These are phyloP conservation scores for Scaptomyza tumidula DNA, from an alignment of 2,888 invertebrate genomes.

Conservation along the genomic window DNA sequence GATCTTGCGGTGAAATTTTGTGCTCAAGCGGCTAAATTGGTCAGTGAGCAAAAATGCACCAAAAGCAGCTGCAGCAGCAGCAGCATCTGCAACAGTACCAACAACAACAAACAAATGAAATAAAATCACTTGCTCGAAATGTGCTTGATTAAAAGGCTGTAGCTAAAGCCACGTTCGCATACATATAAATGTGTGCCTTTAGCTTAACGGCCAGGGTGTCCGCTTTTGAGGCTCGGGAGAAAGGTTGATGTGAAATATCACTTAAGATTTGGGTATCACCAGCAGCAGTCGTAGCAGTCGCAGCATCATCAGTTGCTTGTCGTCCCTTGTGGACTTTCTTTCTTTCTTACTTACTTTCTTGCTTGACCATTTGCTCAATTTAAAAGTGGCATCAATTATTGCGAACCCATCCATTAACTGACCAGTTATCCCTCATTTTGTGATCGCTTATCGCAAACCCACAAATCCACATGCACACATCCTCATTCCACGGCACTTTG, in stretches of 20 bases:
- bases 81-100: conserved; percentile 19
- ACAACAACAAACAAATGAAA: conserved; percentile 46
- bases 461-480: conserved; percentile 53
- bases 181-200: conserved; percentile 5
- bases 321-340: conserved; percentile 69
- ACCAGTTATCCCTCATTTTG: conserved; percentile 77
- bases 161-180: conserved; percentile 47
- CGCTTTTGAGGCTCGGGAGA: conserved; percentile 61
- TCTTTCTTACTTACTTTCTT: conserved; percentile 62
- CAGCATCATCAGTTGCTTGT: conserved; percentile 15
- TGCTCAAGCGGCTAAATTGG: conserved; percentile 82
- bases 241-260: conserved; percentile 75
- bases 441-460: conserved; percentile 73
- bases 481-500: conserved; percentile 33
- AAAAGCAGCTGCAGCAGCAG: conserved; percentile 34
- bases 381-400: conserved; percentile 77
- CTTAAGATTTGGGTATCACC: conserved; percentile 67
- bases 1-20: conserved; percentile 80
- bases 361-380: conserved; percentile 61
- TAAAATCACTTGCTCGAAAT: conserved; percentile 73
- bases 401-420: conserved; percentile 75
- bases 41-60: conserved; percentile 76
- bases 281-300: conserved; percentile 24
- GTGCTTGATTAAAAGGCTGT: conserved; percentile 75
- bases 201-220: conserved; percentile 27